Base-by-base conservation (phyloP, 2,888 invertebrate species). In the Chydorus sphaericus region DNA sequence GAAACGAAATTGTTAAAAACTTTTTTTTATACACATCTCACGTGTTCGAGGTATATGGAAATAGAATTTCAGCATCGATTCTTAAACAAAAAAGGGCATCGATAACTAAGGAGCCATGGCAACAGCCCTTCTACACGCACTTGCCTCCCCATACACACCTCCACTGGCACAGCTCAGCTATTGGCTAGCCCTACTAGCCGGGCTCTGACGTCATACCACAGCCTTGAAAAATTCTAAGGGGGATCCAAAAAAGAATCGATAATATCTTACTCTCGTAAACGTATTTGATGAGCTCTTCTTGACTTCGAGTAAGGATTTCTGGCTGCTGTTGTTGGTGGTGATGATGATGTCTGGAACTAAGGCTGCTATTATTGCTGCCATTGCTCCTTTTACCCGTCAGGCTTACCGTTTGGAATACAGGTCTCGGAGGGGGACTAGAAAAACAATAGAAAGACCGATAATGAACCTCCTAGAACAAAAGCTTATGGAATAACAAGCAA, bases 281-380 rank as follows among this genome's bases (percentile, higher is more conserved):
- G 71, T 80, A 90, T 74, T 81, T 82, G 66, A 89, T 84, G 62
- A 89, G 81, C 74, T 88, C 88, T 67, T 88, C 86, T 67, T 90
- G 88, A 65, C 88, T 84, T 56, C 87, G 88, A 58, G 79, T 77
- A 60, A 81, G 76, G 52, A 71, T 72, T 67, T 80, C 78, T 61
- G 78, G 70, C 70, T 78, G 70, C 10, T 44, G 44, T 11, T 44
- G 44, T 14, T 44, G 44, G 44, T 44, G 44, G 8, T 44, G 23
- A 44, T 44, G 44, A 26, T 28, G 26, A 20, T 39, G 39, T n/a
- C n/a, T n/a, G n/a, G n/a, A n/a, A n/a, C n/a, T n/a, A n/a, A n/a
- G n/a, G n/a, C n/a, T n/a, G n/a, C 26, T 39, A 20, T 14, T 44
- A 8, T 20, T 23, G 28, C 44, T 44, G 44, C 28, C 26, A 39